Percentiles rank a stretch among this genome's conserved stretches.
phyloP scores from a whole-genome alignment of 2,113 vertebrate genomes.

The Oceanites oceanicus region DNA sequence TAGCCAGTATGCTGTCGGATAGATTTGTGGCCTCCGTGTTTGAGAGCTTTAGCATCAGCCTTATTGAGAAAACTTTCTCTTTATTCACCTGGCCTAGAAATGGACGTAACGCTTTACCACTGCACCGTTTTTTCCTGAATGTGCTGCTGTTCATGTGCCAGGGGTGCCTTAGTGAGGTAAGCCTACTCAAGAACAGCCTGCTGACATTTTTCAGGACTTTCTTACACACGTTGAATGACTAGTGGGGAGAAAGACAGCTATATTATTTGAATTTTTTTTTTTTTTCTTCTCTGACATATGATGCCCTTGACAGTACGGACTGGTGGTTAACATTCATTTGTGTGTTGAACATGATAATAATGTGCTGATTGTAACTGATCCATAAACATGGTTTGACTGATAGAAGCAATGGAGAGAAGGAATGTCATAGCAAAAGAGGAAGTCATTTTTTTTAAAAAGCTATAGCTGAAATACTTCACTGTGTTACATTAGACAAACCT shows the following conservation, averaged over 20 bases:
- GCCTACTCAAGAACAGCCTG: not conserved
- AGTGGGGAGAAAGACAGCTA: not conserved
- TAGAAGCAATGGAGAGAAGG: not conserved
- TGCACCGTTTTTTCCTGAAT: not conserved
- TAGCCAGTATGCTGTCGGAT: rapidly evolving
- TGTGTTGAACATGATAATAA: not conserved
- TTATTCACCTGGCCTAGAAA: not conserved
- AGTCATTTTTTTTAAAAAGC: not conserved
- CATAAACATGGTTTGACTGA: not conserved
- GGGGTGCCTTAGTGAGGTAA: not conserved
- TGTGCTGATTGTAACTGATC: not conserved
- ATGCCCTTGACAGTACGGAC: not conserved
- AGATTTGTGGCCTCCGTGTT: no score
- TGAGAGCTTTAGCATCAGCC: rapidly evolving
- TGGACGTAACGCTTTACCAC: not conserved
- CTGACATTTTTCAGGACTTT: no score
- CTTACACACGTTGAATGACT: not conserved
- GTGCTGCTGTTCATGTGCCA: not conserved
- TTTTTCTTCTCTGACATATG: not conserved
- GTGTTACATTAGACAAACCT: not conserved
- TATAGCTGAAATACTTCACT: not conserved
- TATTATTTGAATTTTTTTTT: not conserved
- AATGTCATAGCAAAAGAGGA: not conserved
- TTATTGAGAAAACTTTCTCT: not conserved
- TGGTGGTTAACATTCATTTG: not conserved